Percentiles rank a stretch among this genome's conserved stretches.
These are phyloP conservation scores for Pentamera pediparva DNA, from an alignment of 53 echinoderm and acorn worm genomes.

Conservation along the genomic window DNA sequence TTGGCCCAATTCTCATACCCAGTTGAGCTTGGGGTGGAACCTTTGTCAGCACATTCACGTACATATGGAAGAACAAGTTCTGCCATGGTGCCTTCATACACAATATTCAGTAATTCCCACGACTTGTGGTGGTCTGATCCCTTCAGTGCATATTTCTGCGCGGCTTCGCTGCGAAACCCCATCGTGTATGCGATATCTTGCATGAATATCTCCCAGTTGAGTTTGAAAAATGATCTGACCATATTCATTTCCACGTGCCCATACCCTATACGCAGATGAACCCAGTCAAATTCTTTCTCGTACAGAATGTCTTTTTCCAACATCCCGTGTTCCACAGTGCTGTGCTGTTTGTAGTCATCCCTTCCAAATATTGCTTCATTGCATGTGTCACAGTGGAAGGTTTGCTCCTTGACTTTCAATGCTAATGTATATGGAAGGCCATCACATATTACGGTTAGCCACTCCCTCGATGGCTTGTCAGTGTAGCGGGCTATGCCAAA, in stretches of 20 bases:
- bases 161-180: not conserved
- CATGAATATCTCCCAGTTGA: not conserved
- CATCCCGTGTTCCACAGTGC: not conserved
- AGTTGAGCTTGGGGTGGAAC: no score
- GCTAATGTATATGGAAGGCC: slow-evolving; percentile 43
- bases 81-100: no score
- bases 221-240: not conserved
- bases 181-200: not conserved
- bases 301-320: not conserved
- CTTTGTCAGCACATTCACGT: no score
- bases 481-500: not conserved
- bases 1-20: no score
- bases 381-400: slow-evolving; percentile 33
- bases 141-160: not conserved
- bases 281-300: slow-evolving; percentile 45
- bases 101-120: not conserved
- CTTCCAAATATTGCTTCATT: not conserved
- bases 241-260: slow-evolving; percentile 53
- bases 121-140: not conserved
- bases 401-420: slow-evolving; percentile 17
- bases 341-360: not conserved
- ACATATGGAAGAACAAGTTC: no score
- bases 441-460: slow-evolving; percentile 31
- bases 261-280: slow-evolving; percentile 24
- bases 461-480: not conserved